These are phyloP conservation scores for Protobothrops mucrosquamatus DNA, from an alignment of 2,113 vertebrate species.

Conservation along the genomic window DNA sequence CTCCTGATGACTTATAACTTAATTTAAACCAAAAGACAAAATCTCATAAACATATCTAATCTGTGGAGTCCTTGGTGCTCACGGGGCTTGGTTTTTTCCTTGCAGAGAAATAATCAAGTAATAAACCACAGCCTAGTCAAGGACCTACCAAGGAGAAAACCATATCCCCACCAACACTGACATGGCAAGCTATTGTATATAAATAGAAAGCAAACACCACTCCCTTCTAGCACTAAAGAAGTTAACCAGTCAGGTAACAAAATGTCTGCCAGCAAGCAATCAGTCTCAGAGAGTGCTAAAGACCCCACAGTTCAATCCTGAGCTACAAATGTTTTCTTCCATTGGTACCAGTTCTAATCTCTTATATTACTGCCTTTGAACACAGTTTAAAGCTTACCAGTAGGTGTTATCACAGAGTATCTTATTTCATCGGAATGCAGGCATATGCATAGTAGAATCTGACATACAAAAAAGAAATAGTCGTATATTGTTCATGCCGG, in stretches of 20 bases:
- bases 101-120: neutral
- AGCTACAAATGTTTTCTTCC: neutral
- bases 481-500: neutral
- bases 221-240: neutral
- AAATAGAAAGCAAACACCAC: neutral
- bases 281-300: neutral
- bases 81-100: neutral
- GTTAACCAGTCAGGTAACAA: neutral
- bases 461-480: neutral
- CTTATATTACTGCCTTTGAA: neutral
- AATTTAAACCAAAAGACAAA: neutral
- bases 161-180: neutral
- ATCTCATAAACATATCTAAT: neutral
- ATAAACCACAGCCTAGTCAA: neutral
- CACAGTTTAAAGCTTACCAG: neutral
- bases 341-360: neutral
- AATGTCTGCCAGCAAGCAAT: neutral
- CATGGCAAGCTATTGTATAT: neutral
- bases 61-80: neutral
- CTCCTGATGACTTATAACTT: neutral
- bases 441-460: neutral
- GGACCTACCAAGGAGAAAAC: neutral
- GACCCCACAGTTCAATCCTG: neutral
- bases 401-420: neutral
- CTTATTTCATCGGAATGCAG: neutral